Base-by-base conservation (phyloP, 2,888 invertebrate genomes). In the Agonopterix alstromeriana region DNA sequence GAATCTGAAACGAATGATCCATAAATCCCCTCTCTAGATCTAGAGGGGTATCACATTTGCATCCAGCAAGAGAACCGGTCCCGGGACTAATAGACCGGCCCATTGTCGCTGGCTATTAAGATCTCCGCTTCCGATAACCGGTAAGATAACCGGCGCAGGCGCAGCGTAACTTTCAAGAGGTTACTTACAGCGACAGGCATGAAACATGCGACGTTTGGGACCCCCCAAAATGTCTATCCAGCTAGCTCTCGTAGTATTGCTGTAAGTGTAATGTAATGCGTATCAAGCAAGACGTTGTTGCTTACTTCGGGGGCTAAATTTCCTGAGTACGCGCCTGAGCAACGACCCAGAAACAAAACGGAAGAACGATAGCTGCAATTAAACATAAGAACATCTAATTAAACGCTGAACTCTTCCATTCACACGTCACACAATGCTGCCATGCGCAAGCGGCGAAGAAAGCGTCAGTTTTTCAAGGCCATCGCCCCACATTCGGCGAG, bases 21-120 rank as follows among this genome's bases (percentile, higher is more conserved):
- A 27, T 27, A 27, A 5, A 27, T 27, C 27, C 27, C 27, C 5
- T 27, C 27, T 27, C 27, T 27, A 27, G 27, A 27, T 27, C 27
- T 27, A 27, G 27, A 27, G 27, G 27, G 41, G 42, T 52, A 55
- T 51, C 51, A 57, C 58, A 62, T 67, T 65, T 56, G 64, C 65
- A 67, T 60, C 56, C 27, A 27, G 53, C 47, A 42, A 47, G 47
- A 52, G 46, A 60, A 65, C 61, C 60, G 58, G 67, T 62, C 53
- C 42, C 45, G 46, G 43, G 56, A 54, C 65, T 72, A 73, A 69
- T 68, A 66, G 69, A 67, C 63, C 59, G 63, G 57, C 53, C 61
- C 59, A 67, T 69, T 70, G 73, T 73, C 68, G 58, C 57, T 57
- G 60, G 55, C 60, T 61, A 68, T 70, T 68, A 59, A 70, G 73